Evolutionary conservation across 2,888 invertebrate species (phyloP).

Genomic region (Tribolium freemani): DNA sequence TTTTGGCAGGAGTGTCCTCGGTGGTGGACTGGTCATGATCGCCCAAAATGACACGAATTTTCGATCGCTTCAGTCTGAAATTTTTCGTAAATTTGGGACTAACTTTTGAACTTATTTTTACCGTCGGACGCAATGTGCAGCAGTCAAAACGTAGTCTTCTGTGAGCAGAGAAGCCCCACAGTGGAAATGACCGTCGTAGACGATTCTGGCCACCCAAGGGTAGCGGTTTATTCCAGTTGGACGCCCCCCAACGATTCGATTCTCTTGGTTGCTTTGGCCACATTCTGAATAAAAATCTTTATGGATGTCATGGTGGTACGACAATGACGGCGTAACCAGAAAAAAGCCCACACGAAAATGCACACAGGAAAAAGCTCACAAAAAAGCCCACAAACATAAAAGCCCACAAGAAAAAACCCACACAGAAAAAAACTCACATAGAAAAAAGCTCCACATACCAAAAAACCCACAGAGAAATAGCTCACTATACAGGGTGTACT

Average conservation of each 20-base stretch:
- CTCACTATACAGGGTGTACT: too few relatives aligned
- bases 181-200: conserved; percentile 91
- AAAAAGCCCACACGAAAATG: too few relatives aligned
- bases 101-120: conserved; percentile 57
- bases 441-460: too few relatives aligned
- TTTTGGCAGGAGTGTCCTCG: conserved; percentile 83
- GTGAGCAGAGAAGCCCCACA: conserved; percentile 88
- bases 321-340: conserved; percentile 57
- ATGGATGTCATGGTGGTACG: conserved; percentile 15
- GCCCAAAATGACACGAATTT: conserved; percentile 86
- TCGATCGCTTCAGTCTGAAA: conserved; percentile 81
- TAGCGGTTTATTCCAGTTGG: conserved; percentile 87
- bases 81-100: not conserved
- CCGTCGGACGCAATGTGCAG: conserved; percentile 89
- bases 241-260: conserved; percentile 87
- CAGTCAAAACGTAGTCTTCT: conserved; percentile 87
- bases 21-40: conserved; percentile 88
- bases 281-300: conserved; percentile 75
- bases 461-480: too few relatives aligned
- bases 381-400: too few relatives aligned
- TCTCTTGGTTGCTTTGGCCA: conserved; percentile 87
- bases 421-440: too few relatives aligned
- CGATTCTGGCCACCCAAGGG: conserved; percentile 89
- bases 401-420: too few relatives aligned
- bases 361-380: too few relatives aligned